These are phyloP conservation scores for Tetrax tetrax DNA, from an alignment of 2,113 vertebrate genomes.

Conservation along the genomic window DNA sequence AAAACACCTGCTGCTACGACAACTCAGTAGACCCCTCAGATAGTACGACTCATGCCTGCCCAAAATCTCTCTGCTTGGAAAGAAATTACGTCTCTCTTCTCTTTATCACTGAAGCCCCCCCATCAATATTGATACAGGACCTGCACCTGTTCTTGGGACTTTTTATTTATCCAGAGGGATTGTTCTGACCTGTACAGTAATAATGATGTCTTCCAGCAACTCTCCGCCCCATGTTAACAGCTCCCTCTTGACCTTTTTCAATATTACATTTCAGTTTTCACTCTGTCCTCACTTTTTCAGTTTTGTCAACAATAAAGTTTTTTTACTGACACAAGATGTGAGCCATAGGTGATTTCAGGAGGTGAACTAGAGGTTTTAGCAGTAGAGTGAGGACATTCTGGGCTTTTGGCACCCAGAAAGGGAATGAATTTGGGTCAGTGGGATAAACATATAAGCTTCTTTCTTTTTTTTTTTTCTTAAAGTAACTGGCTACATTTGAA, in stretches of 20 bases:
- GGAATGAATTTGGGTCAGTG: neutral
- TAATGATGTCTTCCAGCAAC: neutral
- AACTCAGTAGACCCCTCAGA: neutral
- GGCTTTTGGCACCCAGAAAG: neutral
- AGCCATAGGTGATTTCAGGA: neutral
- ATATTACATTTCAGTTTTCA: neutral
- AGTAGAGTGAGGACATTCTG: neutral
- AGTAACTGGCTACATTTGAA: neutral
- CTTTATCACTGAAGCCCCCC: neutral
- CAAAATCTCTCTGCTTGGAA: neutral
- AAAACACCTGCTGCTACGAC: neutral
- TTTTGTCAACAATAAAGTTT: neutral
- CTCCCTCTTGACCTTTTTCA: neutral
- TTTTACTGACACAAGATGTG: neutral
- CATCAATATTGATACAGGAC: neutral
- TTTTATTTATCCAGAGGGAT: neutral
- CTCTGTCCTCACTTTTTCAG: neutral
- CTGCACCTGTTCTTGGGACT: neutral
- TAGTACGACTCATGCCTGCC: neutral
- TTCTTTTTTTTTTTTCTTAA: neutral
- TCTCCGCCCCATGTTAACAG: neutral
- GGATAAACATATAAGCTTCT: neutral
- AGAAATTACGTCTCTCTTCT: neutral
- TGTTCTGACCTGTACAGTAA: neutral
- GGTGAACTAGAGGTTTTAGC: neutral